phyloP scores from a whole-genome alignment of 2,113 vertebrate genomes.

The Pterocles orientalis region DNA sequence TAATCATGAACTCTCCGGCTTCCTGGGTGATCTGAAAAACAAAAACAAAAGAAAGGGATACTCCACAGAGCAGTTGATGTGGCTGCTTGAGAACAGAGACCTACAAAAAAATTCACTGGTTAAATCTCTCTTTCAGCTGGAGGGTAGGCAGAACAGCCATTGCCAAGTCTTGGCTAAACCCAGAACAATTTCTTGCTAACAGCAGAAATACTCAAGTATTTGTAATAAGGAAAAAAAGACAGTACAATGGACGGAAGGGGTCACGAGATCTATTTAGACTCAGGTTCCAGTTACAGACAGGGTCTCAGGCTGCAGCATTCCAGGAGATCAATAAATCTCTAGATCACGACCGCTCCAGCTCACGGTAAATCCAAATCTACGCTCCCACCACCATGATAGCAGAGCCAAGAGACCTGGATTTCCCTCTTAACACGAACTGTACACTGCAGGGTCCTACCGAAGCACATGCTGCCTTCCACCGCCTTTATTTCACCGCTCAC shows the following conservation, averaged over 20 bases:
- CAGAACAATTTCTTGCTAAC: not conserved
- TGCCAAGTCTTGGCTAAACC: not conserved
- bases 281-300: not conserved
- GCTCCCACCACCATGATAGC: not conserved
- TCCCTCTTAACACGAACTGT: not conserved
- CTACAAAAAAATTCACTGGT: not conserved
- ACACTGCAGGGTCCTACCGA: not conserved
- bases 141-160: accelerated
- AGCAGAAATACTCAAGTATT: not conserved
- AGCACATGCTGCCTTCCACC: not conserved
- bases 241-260: not conserved
- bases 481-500: not conserved
- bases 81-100: not conserved
- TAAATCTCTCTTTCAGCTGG: not conserved
- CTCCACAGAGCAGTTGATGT: not conserved
- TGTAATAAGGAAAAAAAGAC: not conserved
- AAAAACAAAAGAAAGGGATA: not conserved
- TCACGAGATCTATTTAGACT: not conserved
- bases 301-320: not conserved
- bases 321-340: not conserved
- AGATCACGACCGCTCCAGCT: not conserved
- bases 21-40: conserved; percentile 91
- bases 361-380: not conserved
- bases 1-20: conserved; percentile 96
- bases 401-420: not conserved